Evolutionary conservation across 1,140 invertebrate genomes (phyloP).

Genomic region (Notospermus geniculatus): DNA sequence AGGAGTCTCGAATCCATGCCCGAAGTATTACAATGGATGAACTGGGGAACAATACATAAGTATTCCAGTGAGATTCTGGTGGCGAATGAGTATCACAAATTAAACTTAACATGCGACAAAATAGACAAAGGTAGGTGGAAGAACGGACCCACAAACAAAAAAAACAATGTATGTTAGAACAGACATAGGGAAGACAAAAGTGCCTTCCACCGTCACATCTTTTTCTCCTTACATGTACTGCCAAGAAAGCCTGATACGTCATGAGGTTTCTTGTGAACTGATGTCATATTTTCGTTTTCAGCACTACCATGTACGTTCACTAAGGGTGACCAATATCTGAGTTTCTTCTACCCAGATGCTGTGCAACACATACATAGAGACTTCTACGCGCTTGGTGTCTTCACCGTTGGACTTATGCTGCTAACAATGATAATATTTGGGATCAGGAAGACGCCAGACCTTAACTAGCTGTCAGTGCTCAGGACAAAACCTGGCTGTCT

Average conservation of each 20-base stretch:
- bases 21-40: slow-evolving; percentile 35
- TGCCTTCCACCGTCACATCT: background rate
- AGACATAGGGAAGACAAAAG: background rate
- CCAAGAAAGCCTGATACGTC: background rate
- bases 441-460: slow-evolving; percentile 25
- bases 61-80: slow-evolving; percentile 44
- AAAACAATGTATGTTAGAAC: no score
- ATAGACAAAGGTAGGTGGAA: background rate
- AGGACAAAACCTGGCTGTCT: no score
- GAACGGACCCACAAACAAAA: background rate
- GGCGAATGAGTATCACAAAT: slow-evolving; percentile 40
- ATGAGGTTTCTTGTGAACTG: background rate
- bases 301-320: slow-evolving; percentile 28
- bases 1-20: slow-evolving; percentile 19
- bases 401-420: slow-evolving; percentile 29
- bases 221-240: background rate
- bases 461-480: background rate
- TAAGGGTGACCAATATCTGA: slow-evolving; percentile 32
- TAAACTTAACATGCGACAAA: slow-evolving; percentile 33
- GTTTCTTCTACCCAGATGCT: slow-evolving; percentile 35
- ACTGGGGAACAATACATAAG: slow-evolving; percentile 40
- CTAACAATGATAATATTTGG: slow-evolving; percentile 36
- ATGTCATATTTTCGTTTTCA: slow-evolving; percentile 5
- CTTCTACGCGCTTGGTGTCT: slow-evolving; percentile 33
- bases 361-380: slow-evolving; percentile 35